Percentiles rank a stretch among this genome's conserved stretches.
phyloP scores from a whole-genome alignment of 2,888 invertebrate species.

The Drosophila helvetica region DNA sequence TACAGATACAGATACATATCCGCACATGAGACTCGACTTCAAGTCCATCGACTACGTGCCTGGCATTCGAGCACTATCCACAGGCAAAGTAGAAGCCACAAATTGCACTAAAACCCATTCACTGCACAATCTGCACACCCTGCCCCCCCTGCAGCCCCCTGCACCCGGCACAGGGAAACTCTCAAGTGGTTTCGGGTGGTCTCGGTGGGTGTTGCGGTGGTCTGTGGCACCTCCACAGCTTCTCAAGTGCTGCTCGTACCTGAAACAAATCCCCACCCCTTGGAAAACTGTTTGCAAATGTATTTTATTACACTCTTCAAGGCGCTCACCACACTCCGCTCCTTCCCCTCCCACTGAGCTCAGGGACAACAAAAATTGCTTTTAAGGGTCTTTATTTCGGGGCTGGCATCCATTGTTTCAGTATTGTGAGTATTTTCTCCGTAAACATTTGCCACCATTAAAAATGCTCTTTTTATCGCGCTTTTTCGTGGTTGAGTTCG shows the following conservation, averaged over 20 bases:
- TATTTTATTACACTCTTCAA: slow-evolving; percentile 42
- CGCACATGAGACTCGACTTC: slow-evolving; percentile 17
- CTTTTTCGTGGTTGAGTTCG: slow-evolving; percentile 19
- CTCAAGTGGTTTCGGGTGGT: slow-evolving; percentile 30
- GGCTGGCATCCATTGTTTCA: slow-evolving; percentile 20
- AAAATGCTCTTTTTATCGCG: slow-evolving; percentile 31
- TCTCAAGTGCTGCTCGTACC: slow-evolving; percentile 40
- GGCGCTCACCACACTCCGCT: not conserved
- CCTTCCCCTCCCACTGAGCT: slow-evolving; percentile 23
- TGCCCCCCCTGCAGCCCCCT: not conserved
- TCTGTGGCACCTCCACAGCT: slow-evolving; percentile 19
- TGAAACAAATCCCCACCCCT: slow-evolving; percentile 15
- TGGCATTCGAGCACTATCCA: slow-evolving; percentile 6
- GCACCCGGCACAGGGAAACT: not conserved
- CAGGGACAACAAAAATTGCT: slow-evolving; percentile 36
- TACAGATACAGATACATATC: not conserved
- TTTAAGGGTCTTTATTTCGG: slow-evolving; percentile 26
- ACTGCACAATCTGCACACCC: slow-evolving; percentile 17
- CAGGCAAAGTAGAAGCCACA: slow-evolving; percentile 44
- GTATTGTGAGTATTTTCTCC: slow-evolving; percentile 1
- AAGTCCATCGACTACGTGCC: slow-evolving; percentile 55
- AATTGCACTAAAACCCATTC: slow-evolving; percentile 59
- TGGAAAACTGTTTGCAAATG: slow-evolving; percentile 34
- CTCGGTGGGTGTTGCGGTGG: not conserved
- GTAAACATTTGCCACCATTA: slow-evolving; percentile 13